Base-by-base conservation (phyloP, 2,797 vertebrate genomes). In the Sebastes aleutianus region DNA sequence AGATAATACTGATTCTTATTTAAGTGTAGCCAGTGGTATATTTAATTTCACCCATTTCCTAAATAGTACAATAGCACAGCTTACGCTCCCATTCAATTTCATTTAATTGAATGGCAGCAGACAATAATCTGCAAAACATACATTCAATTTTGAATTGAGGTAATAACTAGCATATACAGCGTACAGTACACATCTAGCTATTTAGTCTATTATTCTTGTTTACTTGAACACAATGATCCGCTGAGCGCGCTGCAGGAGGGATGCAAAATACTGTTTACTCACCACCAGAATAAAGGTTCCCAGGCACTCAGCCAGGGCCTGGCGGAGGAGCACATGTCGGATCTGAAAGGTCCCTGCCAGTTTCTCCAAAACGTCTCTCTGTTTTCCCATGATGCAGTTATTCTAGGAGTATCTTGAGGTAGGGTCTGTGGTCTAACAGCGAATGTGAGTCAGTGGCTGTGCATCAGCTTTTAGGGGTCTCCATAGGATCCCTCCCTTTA, bases 231-330 rank as follows among this genome's bases (percentile, higher is more conserved):
- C 20, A 31, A 39, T 18, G 3, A 79, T 83, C 32, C 68, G 5
- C 70, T 69, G 26, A 34, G 53, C 69, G 3, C 2, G 20, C 47
- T 65, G 47, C 61, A 75, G 50, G 31, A 74, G n/a, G 36, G 68
- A 67, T 39, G 65, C 74, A 74, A 72, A 67, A 11, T 14, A 50
- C 11, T 70, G 72, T 43, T 11, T 62, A 96, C 97, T 96, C 89
- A 97, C 96, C 96, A 97, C 96, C 63, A 97, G 91, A 76, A 97
- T 95, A 20, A 97, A 94, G 0, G 96, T 97, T 66, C 97, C 97
- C 89, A 97, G 90, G 79, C 96, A 96, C 79, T 97, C 97, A 0
- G 97, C 96, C 89, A 98, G 91, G 0, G 94, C 96, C 88, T 97
- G 97, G 47, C 96, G 92, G 16, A 97, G 77, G 70, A 98, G 88